Evolutionary conservation across 2,113 vertebrate species (phyloP).

Genomic region (Azemiops feae): DNA sequence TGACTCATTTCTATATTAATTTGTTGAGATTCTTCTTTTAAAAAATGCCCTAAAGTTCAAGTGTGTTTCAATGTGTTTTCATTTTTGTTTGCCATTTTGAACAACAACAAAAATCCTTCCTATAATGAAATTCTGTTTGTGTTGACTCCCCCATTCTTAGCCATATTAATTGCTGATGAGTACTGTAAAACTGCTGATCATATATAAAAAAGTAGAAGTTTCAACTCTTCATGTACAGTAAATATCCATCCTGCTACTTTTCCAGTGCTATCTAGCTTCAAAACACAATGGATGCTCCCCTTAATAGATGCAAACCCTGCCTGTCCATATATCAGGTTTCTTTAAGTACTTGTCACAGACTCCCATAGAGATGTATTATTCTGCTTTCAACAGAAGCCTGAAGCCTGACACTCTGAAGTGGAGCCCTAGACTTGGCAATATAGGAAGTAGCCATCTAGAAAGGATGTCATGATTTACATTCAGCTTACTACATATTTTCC

Average conservation of each 20-base stretch:
- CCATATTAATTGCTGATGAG: background rate
- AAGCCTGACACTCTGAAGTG: conserved; percentile 1
- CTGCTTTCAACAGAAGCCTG: background rate
- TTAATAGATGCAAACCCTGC: background rate
- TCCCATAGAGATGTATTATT: background rate
- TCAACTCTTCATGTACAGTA: background rate
- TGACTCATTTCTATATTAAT: too few species aligned
- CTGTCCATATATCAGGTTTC: background rate
- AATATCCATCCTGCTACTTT: background rate
- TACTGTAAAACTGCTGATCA: background rate
- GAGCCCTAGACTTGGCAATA: background rate
- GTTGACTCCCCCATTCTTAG: background rate
- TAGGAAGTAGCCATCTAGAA: background rate
- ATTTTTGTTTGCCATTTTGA: too few species aligned
- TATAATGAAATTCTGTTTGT: background rate
- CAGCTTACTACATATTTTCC: conserved; percentile 1
- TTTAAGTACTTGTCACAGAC: background rate
- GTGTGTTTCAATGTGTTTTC: too few species aligned
- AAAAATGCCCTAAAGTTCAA: too few species aligned
- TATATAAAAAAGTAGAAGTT: background rate
- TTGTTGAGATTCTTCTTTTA: too few species aligned
- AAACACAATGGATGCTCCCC: background rate
- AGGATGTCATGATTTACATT: background rate
- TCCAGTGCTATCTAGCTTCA: background rate
- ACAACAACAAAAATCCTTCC: background rate